Evolutionary conservation across 2,888 invertebrate species (phyloP), one percentile per base, ranked within the genome.

Genomic region (Tachina lurida): DNA sequence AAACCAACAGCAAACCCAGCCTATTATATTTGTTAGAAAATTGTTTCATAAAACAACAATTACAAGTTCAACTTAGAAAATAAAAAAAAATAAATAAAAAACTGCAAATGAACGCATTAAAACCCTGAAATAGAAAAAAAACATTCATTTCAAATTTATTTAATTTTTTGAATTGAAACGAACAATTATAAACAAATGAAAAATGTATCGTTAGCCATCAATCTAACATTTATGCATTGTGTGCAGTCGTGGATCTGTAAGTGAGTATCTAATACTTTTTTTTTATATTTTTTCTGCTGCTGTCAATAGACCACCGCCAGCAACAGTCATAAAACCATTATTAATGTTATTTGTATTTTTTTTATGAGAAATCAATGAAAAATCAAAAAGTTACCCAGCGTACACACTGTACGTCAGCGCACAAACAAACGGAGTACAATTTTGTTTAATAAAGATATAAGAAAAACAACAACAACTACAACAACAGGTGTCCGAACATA

Each of bases 41-140:
- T n/a, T 41, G 13, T 19, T 68, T 49, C 65, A 77, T 68, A 65
- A 67, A 77, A 60, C 56, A 84, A 77, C 84, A 70, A 77, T 43
- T 60, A 60, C 84, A 80, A 76, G 71, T 71, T 73, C 84, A 68
- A 77, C 73, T 62, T 68, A 68, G 31, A 63, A 49, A 56, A 41
- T 31, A 17, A 39, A 65, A 31, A 0, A 31, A 54, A 67, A n/a
- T n/a, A n/a, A n/a, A n/a, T n/a, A 49, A 54, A 79, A 67, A 63
- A 65, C 65, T 60, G 47, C 73, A 78, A 73, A 67, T 68, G 60
- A 86, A 86, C 86, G 86, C 86, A 80, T 68, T 73, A 74, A 76
- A 86, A 83, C 86, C 86, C 86, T 86, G 86, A 86, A 86, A 86
- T 83, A 79, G 7, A 31, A 31, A 31, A 31, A 31, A 31, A 31